These are phyloP conservation scores for Mayetiola destructor DNA, from an alignment of 2,888 invertebrate species.

Conservation along the genomic window DNA sequence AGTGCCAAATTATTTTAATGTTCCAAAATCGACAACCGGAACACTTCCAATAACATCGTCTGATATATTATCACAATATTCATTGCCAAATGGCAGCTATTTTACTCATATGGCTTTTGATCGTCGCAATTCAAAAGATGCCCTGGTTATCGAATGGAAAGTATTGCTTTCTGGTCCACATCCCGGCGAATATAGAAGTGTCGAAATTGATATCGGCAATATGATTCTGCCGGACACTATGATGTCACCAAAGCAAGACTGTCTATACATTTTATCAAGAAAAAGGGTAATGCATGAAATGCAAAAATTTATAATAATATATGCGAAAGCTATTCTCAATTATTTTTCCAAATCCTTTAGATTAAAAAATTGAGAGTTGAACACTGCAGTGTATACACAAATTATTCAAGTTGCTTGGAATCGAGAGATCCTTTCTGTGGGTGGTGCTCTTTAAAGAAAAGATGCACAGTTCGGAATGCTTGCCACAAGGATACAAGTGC, in stretches of 20 bases:
- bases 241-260: constrained; percentile 68
- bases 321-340: constrained; percentile 24
- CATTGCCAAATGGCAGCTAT: constrained; percentile 22
- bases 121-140: constrained; percentile 51
- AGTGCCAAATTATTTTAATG: neutral
- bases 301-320: neutral
- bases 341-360: constrained; percentile 27
- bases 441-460: constrained; percentile 87
- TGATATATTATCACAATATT: constrained; percentile 18
- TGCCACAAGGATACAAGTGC: constrained; percentile 87
- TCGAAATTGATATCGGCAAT: constrained; percentile 64
- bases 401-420: constrained; percentile 77
- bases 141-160: constrained; percentile 83
- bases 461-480: constrained; percentile 75
- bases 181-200: constrained; percentile 74
- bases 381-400: constrained; percentile 69
- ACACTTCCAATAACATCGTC: neutral
- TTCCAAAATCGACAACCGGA: neutral
- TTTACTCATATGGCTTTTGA: constrained; percentile 48
- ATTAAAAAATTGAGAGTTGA: constrained; percentile 69
- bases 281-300: constrained; percentile 50
- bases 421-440: constrained; percentile 89
- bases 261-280: constrained; percentile 70
- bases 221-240: constrained; percentile 74
- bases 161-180: constrained; percentile 53